A percentile compares a stretch with the other conserved stretches of the same genome.
Conservation (phyloP, 2,888 invertebrate genomes). For the Argyresthia albistria region DNA sequence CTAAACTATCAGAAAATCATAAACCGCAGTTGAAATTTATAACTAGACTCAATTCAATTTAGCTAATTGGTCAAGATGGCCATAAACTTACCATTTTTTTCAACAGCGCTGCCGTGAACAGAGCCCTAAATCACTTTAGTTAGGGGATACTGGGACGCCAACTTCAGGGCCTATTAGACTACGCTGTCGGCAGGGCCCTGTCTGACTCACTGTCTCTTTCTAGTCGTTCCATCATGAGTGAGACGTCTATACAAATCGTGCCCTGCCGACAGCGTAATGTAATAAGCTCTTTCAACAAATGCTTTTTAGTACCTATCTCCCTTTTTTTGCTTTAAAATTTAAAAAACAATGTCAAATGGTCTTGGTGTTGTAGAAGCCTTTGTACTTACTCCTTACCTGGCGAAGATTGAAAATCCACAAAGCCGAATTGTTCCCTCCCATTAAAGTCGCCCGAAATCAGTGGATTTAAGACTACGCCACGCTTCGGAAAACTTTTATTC, state of each 20-base stretch:
- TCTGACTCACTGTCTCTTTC: too few relatives aligned
- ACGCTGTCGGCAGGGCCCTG: too few relatives aligned
- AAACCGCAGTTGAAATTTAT: too few relatives aligned
- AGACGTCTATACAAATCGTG: too few relatives aligned
- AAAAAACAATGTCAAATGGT: constrained; percentile 21
- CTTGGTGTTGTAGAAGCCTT: constrained; percentile 23
- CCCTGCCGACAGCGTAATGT: too few relatives aligned
- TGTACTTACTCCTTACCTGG: constrained; percentile 13
- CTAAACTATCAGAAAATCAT: too few relatives aligned
- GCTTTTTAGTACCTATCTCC: constrained; percentile 17
- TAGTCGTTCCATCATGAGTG: too few relatives aligned
- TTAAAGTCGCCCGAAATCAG: constrained; percentile 22
- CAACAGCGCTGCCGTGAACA: constrained; percentile 14
- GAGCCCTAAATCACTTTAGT: constrained; percentile 3
- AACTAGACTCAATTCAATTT: too few relatives aligned
- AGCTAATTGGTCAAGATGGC: constrained; percentile 11
- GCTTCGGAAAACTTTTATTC: constrained; percentile 15
- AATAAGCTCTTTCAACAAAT: too few relatives aligned
- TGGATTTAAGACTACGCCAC: constrained; percentile 20
- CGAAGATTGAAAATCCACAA: constrained; percentile 23
- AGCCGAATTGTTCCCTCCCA: constrained; percentile 22
- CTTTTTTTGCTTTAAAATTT: constrained; percentile 18
- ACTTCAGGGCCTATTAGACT: too few relatives aligned
- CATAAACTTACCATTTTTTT: constrained; percentile 14
- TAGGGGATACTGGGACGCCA: constrained; percentile 13